Base-by-base conservation (phyloP, 2,113 vertebrate genomes). In the Mellivora capensis region DNA sequence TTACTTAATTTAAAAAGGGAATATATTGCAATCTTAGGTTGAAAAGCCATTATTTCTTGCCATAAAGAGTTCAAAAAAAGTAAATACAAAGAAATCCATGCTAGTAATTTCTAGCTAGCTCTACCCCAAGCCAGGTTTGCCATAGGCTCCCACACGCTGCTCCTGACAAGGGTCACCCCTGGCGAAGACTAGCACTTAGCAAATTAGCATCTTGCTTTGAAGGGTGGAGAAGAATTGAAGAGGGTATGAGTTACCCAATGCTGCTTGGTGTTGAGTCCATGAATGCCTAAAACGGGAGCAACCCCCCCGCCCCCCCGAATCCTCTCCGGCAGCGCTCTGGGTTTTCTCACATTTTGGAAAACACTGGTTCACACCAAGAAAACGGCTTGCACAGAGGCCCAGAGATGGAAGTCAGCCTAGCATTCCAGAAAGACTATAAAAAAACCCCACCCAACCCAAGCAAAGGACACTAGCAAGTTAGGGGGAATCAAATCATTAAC, bases 1-100 rank as follows among this genome's bases (percentile, higher is more conserved):
- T 49, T 37, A 39, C 87, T 89, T 62, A 18, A 23, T 86, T 91
- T 89, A 4, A 31, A 94, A 97, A 92, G 47, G 29, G 62, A 67
- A 79, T 34, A 29, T 10, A 44, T 52, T 71, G 18, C 15, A 42
- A 34, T 62, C 72, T 83, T n/a, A 57, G 23, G 37, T 52, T 52
- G 61, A 54, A 76, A 67, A 52, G 27, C 21, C 1, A 34, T 64
- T 6, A 47, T 72, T 34, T 71, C 49, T 59, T 62, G 61, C 18
- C 25, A 57, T 54, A 5, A 79, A 83, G 61, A 47, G 17, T 54
- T 54, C 52, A 81, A 54, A 79, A 81, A 89, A 34, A 25, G 34
- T 10, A 90, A 79, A 39, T 11, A n/a, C 17, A 15, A 39, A 25
- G 10, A 62, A 90, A 85, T 15, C 18, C 49, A 23, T 37, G 21